Conservation (phyloP, 2,797 vertebrate genomes). For the Adrianichthys oophorus region DNA sequence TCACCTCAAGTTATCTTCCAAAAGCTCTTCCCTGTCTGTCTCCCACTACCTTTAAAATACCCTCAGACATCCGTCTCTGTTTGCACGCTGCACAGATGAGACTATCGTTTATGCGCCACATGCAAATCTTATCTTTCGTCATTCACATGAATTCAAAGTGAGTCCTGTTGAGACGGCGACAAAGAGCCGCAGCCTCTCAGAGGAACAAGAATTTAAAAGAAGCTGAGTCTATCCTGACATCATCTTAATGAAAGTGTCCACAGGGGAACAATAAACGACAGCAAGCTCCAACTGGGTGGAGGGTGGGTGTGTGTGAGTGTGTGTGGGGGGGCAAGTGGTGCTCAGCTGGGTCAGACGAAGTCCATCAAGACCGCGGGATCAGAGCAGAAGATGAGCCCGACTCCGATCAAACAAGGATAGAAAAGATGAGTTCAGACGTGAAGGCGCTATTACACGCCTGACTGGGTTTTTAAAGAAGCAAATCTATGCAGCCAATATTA, state of each 20-base stretch:
- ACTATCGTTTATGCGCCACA: not conserved
- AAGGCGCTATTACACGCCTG: slow-evolving; percentile 52
- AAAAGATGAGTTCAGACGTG: slow-evolving; percentile 37
- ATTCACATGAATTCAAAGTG: slow-evolving; percentile 20
- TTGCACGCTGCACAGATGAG: not conserved
- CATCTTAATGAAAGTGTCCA: slow-evolving; percentile 77
- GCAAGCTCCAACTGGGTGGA: slow-evolving; percentile 13
- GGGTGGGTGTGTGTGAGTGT: slow-evolving; percentile 15
- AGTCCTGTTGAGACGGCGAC: slow-evolving; percentile 11
- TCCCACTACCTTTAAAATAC: not conserved
- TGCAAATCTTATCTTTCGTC: slow-evolving; percentile 19
- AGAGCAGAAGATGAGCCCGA: slow-evolving; percentile 36
- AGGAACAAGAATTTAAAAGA: slow-evolving; percentile 58
- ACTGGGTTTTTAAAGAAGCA: slow-evolving; percentile 48
- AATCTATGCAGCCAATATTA: slow-evolving; percentile 35
- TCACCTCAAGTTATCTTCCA: not conserved
- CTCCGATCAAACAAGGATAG: slow-evolving; percentile 35
- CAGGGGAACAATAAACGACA: slow-evolving; percentile 59
- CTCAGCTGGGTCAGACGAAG: slow-evolving; percentile 32
- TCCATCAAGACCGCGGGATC: slow-evolving; percentile 47
- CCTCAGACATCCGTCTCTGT: not conserved
- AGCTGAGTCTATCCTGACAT: slow-evolving; percentile 69
- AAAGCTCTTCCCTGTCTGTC: not conserved
- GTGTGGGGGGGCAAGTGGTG: slow-evolving; percentile 7
- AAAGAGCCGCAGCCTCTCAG: slow-evolving; percentile 17